Evolutionary conservation across 2,797 vertebrate species (phyloP).

Genomic region (Eulemur mongoz): DNA sequence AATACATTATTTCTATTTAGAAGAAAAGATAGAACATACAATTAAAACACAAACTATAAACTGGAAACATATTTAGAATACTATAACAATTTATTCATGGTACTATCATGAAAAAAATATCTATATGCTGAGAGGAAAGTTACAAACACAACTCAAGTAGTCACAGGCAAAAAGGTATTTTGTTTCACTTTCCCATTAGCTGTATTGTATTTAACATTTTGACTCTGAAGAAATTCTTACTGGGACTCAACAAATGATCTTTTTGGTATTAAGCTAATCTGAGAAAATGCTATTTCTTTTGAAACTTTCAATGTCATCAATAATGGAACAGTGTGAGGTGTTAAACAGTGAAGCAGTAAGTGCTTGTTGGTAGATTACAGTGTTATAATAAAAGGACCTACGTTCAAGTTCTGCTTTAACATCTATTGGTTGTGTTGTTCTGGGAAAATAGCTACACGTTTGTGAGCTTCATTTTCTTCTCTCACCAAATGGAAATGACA

Average conservation of each 20-base stretch:
- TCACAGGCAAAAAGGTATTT: background rate
- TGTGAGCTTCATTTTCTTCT: constrained; percentile 28
- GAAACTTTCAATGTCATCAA: background rate
- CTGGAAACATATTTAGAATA: background rate
- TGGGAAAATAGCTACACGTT: background rate
- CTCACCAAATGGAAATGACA: constrained; percentile 26
- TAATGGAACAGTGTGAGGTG: background rate
- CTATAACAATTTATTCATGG: background rate
- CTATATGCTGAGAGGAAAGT: background rate
- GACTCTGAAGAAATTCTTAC: background rate
- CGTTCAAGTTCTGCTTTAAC: background rate
- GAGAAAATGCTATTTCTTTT: background rate
- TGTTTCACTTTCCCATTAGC: background rate
- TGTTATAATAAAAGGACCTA: background rate
- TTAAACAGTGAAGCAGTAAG: background rate
- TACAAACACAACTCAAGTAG: background rate
- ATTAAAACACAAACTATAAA: background rate
- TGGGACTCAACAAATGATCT: background rate
- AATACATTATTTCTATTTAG: background rate
- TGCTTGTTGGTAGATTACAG: background rate
- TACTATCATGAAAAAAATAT: background rate
- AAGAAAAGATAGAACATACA: background rate
- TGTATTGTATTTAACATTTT: background rate
- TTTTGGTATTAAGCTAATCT: background rate
- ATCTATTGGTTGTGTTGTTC: background rate